phyloP scores from a whole-genome alignment of 2,888 invertebrate species.

The Mesorhabditis belari region DNA sequence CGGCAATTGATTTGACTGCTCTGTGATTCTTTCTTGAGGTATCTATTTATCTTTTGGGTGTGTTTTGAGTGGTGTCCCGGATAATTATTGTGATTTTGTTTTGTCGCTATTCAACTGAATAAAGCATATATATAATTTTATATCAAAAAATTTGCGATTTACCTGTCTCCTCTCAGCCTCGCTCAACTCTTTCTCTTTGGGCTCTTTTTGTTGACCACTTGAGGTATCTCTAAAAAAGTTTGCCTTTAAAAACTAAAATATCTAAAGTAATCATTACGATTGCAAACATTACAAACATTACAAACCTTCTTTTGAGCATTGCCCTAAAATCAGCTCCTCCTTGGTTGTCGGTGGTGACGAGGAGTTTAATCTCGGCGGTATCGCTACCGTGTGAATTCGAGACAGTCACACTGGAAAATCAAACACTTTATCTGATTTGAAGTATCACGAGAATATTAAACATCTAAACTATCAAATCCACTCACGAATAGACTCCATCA shows the following conservation, averaged over 20 bases:
- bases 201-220: constrained; percentile 6
- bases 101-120: too few relatives aligned
- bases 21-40: too few relatives aligned
- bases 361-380: constrained; percentile 86
- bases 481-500: constrained; percentile 55
- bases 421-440: neutral
- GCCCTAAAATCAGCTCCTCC: constrained; percentile 86
- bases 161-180: constrained; percentile 31
- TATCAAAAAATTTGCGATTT: neutral
- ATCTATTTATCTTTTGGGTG: too few relatives aligned
- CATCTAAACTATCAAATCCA: too few relatives aligned
- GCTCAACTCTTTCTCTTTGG: constrained; percentile 12
- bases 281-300: too few relatives aligned
- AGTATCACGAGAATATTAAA: too few relatives aligned
- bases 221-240: neutral
- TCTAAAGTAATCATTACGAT: too few relatives aligned
- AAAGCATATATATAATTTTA: too few relatives aligned
- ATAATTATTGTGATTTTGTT: too few relatives aligned
- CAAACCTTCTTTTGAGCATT: constrained; percentile 78
- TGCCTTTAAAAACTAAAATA: too few relatives aligned
- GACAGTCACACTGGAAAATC: constrained; percentile 74
- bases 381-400: constrained; percentile 91
- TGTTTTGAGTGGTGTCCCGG: too few relatives aligned
- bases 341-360: constrained; percentile 65
- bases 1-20: too few relatives aligned